A percentile compares a stretch with the other conserved stretches of the same genome.
Conservation (phyloP, 2,888 invertebrate genomes). For the Drosophila bunnanda region DNA sequence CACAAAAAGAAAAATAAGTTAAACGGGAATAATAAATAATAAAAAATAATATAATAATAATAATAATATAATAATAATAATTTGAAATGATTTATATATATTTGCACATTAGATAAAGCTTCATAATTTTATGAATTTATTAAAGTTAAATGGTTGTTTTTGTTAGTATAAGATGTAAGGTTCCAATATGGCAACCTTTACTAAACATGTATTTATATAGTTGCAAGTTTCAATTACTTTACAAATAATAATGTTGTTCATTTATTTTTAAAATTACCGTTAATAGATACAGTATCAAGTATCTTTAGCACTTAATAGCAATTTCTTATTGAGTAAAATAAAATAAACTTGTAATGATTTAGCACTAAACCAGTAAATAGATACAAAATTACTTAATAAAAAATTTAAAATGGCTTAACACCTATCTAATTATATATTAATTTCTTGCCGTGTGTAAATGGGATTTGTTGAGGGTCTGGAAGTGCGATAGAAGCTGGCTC, state of each 20-base stretch:
- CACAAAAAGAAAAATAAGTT: background rate
- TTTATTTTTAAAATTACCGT: background rate
- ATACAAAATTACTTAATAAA: background rate
- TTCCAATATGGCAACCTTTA: too few species aligned
- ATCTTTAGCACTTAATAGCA: background rate
- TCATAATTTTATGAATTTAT: background rate
- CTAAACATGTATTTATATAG: background rate
- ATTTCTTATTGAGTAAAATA: background rate
- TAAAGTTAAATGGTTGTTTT: too few species aligned
- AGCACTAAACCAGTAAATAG: background rate
- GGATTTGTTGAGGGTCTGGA: conserved; percentile 7
- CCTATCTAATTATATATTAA: background rate
- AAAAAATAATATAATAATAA: too few species aligned
- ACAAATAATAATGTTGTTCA: background rate
- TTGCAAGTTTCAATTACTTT: background rate
- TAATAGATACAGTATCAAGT: background rate
- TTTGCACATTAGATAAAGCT: background rate
- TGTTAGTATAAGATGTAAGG: too few species aligned
- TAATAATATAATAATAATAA: background rate
- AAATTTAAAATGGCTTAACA: background rate
- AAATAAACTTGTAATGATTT: background rate
- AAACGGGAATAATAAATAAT: too few species aligned
- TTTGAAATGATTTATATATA: background rate
- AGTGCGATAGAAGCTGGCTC: conserved; percentile 25
- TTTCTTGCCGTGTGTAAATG: conserved; percentile 8